Evolutionary conservation across 2,113 vertebrate genomes (phyloP), one percentile per base, ranked within the genome.

Genomic region (Erythrocebus patas): DNA sequence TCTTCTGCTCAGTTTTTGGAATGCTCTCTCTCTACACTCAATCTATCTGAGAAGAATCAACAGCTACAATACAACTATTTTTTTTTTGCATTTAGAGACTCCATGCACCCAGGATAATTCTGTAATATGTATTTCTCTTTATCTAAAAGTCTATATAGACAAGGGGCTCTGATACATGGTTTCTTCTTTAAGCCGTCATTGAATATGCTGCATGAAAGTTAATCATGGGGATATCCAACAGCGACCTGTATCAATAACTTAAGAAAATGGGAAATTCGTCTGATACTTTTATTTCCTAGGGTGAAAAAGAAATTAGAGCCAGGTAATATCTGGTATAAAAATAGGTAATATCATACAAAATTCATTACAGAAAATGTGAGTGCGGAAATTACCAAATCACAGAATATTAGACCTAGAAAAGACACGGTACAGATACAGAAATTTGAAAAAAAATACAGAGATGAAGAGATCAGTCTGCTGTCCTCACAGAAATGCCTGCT

Each of bases 341-440:
- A 97, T 66, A 97, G 35, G 38, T 94, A 84, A 96, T 91, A 52
- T 38, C 64, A 94, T 95, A 40, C 3, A 97, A 95, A 95, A 88
- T 95, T 88, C 96, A 96, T 97, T 91, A 94, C 88, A 82, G 85
- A 95, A 94, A 95, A 93, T 91, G 52, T 87, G 85, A 88, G 94
- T 86, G 75, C 0, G 6, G 93, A 97, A 96, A 97, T 96, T 84
- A 95, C 84, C 76, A 81, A 85, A 97, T 95, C 50, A 59, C 32
- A 84, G 91, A 91, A 32, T 86, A 94, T 92, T 93, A 93, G 30
- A 90, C 8, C 25, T 83, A 55, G 89, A 89, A 78, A 73, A 94
- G 68, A 95, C 59, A 94, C 83, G 96, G 92, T 76, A 91, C 13
- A 88, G 22, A 45, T 64, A 90, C 38, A 52, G 55, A 91, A 87